Conservation (phyloP, 2,797 vertebrate genomes). For the Coregonus sp. region DNA sequence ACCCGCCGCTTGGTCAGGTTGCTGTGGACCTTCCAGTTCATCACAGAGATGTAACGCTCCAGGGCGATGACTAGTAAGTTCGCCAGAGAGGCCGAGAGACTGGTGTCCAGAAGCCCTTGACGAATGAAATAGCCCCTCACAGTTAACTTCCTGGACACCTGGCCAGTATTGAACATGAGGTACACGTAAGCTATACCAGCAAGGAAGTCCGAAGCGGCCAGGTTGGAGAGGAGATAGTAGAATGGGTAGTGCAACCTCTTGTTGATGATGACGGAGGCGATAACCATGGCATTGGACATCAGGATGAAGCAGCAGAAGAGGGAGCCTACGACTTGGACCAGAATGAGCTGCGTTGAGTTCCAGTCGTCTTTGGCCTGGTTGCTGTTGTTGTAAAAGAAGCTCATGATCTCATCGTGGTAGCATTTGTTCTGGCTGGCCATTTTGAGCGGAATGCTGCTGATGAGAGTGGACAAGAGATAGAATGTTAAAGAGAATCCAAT, state of each 20-base stretch:
- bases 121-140: conserved; percentile 91
- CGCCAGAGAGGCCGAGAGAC: conserved; percentile 90
- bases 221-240: conserved; percentile 93
- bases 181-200: conserved; percentile 95
- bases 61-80: conserved; percentile 93
- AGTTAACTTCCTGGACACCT: conserved; percentile 79
- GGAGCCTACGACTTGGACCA: conserved; percentile 86
- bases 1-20: conserved; percentile 93
- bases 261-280: conserved; percentile 92
- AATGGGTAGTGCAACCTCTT: conserved; percentile 94
- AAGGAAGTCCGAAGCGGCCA: conserved; percentile 94
- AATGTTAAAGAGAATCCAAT: background rate
- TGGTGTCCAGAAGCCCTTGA: conserved; percentile 92
- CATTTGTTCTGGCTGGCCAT: conserved; percentile 85
- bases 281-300: conserved; percentile 90
- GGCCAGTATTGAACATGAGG: conserved; percentile 95
- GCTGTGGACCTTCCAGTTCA: conserved; percentile 92
- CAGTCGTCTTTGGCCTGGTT: conserved; percentile 76
- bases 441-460: conserved; percentile 48
- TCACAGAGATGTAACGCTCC: conserved; percentile 93
- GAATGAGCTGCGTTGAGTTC: conserved; percentile 76
- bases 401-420: conserved; percentile 85
- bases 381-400: conserved; percentile 90
- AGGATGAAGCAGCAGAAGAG: conserved; percentile 95
- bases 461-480: conserved; percentile 7